These are phyloP conservation scores for Triplophysa dalaica DNA, from an alignment of 2,113 vertebrate genomes.

Conservation along the genomic window DNA sequence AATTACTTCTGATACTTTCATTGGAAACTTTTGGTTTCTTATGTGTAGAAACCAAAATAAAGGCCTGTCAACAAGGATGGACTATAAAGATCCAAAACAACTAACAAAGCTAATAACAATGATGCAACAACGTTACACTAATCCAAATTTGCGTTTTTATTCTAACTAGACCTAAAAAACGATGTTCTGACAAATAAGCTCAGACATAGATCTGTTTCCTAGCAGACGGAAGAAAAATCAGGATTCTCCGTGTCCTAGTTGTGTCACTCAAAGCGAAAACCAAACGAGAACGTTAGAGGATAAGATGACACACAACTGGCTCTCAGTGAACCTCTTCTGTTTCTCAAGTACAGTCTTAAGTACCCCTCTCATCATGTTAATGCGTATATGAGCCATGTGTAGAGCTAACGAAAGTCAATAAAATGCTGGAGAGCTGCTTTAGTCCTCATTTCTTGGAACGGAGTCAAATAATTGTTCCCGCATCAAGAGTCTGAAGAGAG, in stretches of 20 bases:
- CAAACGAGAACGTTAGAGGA: not conserved
- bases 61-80: too few relatives aligned
- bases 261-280: conserved; percentile 1
- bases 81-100: too few relatives aligned
- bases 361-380: conserved; percentile 23
- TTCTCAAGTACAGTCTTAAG: not conserved
- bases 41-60: not conserved
- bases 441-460: not conserved
- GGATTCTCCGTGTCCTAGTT: not conserved
- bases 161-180: not conserved
- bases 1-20: not conserved
- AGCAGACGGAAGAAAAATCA: not conserved
- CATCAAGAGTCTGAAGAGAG: not conserved
- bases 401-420: conserved; percentile 5
- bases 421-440: not conserved
- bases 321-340: not conserved
- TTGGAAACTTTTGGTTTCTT: not conserved
- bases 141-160: not conserved
- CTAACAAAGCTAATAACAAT: too few relatives aligned
- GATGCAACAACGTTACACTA: too few relatives aligned
- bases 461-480: not conserved
- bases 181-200: not conserved
- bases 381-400: not conserved
- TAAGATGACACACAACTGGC: not conserved
- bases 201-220: not conserved